Conservation (phyloP, 2,797 vertebrate species). For the Luscinia megarhynchos region DNA sequence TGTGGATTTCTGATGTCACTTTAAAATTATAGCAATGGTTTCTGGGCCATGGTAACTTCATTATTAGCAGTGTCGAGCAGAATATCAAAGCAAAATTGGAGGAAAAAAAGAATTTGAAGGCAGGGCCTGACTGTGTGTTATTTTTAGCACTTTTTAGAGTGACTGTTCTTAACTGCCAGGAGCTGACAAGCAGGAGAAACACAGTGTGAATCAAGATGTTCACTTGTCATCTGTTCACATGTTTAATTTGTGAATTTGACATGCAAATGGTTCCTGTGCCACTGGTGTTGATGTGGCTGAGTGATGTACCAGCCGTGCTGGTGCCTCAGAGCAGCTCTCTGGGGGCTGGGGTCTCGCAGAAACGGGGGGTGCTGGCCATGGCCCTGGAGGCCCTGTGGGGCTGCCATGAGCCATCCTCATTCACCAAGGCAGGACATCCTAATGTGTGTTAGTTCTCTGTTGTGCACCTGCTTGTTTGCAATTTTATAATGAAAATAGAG, state of each 20-base stretch:
- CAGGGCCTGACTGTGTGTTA: conserved; percentile 45
- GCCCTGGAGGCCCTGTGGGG: background rate
- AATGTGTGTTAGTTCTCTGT: rapidly evolving
- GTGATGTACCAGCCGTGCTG: background rate
- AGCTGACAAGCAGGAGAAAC: conserved; percentile 61
- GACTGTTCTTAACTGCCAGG: conserved; percentile 45
- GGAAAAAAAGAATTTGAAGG: background rate
- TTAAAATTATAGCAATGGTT: background rate
- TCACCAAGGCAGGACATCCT: background rate
- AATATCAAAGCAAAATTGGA: background rate
- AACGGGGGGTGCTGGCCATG: background rate
- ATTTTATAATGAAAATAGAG: background rate
- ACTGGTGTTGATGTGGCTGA: conserved; percentile 2
- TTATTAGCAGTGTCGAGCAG: background rate
- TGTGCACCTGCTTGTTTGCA: background rate
- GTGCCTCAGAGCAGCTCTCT: background rate
- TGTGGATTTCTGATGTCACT: background rate
- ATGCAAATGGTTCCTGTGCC: background rate
- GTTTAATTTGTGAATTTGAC: conserved; percentile 16
- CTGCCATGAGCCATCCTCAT: rapidly evolving
- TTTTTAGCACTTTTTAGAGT: conserved; percentile 58
- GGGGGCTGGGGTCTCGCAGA: background rate
- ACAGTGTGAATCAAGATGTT: conserved; percentile 51
- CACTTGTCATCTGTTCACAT: conserved; percentile 46
- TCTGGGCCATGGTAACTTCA: background rate